A percentile compares a stretch with the other conserved stretches of the same genome.
These are phyloP conservation scores for Leptinotarsa tumamoca DNA, from an alignment of 2,888 invertebrate species.

Conservation along the genomic window DNA sequence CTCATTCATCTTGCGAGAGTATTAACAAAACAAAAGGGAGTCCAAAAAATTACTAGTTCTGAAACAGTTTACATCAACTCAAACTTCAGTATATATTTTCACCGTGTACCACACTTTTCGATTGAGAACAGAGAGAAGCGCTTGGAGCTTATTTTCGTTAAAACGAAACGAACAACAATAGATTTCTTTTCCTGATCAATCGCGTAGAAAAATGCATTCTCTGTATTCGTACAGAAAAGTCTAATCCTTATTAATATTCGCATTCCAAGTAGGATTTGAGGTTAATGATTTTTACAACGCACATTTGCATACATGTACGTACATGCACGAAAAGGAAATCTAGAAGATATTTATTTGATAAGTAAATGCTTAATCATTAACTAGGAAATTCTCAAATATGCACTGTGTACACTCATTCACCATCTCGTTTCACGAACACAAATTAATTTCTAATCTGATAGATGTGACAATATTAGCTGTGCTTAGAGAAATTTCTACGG, in stretches of 20 bases:
- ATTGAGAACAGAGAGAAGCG: constrained; percentile 1
- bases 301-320: constrained; percentile 38
- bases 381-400: constrained; percentile 13
- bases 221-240: not conserved
- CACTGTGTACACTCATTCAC: not conserved
- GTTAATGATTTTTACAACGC: constrained; percentile 40
- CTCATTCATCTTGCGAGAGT: too few species aligned
- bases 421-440: not conserved
- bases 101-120: not conserved
- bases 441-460: constrained; percentile 15
- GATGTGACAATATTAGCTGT: not conserved
- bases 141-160: not conserved
- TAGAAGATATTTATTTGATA: constrained; percentile 3
- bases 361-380: constrained; percentile 1
- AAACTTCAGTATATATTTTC: too few species aligned
- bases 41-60: too few species aligned
- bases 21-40: too few species aligned
- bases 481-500: not conserved
- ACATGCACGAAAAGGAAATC: constrained; percentile 14
- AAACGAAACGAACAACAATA: constrained; percentile 7
- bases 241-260: constrained; percentile 17
- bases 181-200: constrained; percentile 10
- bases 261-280: constrained; percentile 44
- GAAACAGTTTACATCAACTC: too few species aligned
- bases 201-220: not conserved